Evolutionary conservation across 2,797 vertebrate species (phyloP), one percentile per base, ranked within the genome.

Genomic region (Leuciscus waleckii): DNA sequence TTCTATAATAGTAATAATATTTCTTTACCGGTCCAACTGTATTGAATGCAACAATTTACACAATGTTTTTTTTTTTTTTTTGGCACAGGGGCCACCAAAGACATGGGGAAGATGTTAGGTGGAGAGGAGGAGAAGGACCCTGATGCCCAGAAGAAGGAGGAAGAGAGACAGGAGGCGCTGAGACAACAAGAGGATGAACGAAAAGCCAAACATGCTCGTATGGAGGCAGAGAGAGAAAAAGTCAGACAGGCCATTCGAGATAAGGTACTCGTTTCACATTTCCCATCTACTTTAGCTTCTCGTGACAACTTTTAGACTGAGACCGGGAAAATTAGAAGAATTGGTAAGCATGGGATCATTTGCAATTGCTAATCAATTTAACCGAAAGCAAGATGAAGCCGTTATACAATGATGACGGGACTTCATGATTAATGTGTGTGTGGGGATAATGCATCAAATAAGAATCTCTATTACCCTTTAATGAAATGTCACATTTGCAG

Each of bases 21-120:
- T 63, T 32, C 87, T 32, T 41, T 16, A 32, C 21, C 35, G n/a
- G n/a, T n/a, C n/a, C n/a, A n/a, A n/a, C n/a, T n/a, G n/a, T n/a
- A n/a, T n/a, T n/a, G n/a, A n/a, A n/a, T n/a, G n/a, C n/a, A n/a
- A n/a, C n/a, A n/a, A n/a, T n/a, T n/a, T n/a, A n/a, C n/a, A n/a
- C n/a, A n/a, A n/a, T n/a, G 39, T 58, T 51, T 7, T 19, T 7
- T 17, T 19, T 16, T 17, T 75, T 58, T 26, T 69, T 39, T 17
- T 32, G 6, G 1, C 23, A 0, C 93, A 99, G 98, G 98, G 89
- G 98, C 98, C 95, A 99, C 98, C 92, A 99, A 99, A 94, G 98
- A 99, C 93, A 99, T 99, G 98, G 98, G 98, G 37, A 99, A 99
- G 94, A 99, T 99, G 98, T 93, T 99, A 81, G 98, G 98, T 0